phyloP scores from a whole-genome alignment of 2,113 vertebrate species.

The Lontra canadensis region DNA sequence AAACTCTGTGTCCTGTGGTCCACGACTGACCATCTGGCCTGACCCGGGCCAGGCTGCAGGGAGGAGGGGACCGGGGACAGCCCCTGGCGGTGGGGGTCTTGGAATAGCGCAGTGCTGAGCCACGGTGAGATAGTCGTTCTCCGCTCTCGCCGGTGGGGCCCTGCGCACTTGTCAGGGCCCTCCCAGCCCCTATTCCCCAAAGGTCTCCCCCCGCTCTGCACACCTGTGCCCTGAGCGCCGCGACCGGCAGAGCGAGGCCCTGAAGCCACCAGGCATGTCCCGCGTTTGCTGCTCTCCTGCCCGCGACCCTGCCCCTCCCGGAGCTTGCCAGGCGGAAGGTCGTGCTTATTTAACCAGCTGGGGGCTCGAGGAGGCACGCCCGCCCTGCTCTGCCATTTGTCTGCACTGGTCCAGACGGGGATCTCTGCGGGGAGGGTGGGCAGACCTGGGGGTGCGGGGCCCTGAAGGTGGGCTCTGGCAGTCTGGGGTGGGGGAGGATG shows the following conservation, averaged over 20 bases:
- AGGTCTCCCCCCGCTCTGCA: too few species aligned
- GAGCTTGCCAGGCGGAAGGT: accelerated
- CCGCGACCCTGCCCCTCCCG: accelerated
- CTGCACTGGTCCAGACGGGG: background rate
- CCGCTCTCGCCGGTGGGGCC: background rate
- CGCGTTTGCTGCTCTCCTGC: accelerated
- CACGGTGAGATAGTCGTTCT: accelerated
- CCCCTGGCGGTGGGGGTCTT: background rate
- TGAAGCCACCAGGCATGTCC: background rate
- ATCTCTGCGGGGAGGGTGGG: background rate
- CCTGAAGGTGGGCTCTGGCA: background rate
- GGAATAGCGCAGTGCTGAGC: background rate
- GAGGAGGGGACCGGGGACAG: background rate
- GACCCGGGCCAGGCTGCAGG: background rate
- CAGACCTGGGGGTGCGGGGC: accelerated
- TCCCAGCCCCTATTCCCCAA: accelerated
- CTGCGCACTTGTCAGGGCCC: accelerated
- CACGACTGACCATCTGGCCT: background rate
- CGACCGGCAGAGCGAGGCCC: accelerated
- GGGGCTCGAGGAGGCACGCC: background rate
- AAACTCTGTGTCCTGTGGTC: slow-evolving; percentile 30
- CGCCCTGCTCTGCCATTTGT: accelerated
- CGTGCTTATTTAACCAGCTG: background rate
- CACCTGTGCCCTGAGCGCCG: accelerated
- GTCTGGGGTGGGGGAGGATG: background rate